Conservation (phyloP, 2,797 vertebrate species). For the Anguilla megastoma region DNA sequence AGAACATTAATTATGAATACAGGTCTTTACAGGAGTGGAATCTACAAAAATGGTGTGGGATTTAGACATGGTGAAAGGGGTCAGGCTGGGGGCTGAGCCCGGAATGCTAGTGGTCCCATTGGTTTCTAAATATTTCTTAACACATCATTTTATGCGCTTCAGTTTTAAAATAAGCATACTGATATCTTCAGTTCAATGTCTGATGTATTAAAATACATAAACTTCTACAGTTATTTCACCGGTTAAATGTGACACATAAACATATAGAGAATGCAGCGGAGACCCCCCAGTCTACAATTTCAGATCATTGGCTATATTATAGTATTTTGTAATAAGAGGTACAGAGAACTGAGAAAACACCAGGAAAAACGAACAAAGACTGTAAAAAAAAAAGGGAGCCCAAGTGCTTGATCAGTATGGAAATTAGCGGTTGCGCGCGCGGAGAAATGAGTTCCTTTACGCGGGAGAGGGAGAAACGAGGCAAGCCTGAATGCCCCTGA, state of each 20-base stretch:
- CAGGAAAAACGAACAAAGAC: neutral
- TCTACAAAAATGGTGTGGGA: too few relatives aligned
- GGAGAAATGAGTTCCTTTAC: neutral
- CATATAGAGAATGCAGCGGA: neutral
- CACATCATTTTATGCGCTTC: too few relatives aligned
- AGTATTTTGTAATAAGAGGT: neutral
- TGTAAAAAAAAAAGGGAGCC: neutral
- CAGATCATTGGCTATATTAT: neutral
- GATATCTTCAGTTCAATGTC: neutral
- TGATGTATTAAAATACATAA: conserved; percentile 4
- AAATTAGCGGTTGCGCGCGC: neutral
- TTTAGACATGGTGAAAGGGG: too few relatives aligned
- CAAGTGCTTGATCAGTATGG: neutral
- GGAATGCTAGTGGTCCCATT: too few relatives aligned
- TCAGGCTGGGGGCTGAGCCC: too few relatives aligned
- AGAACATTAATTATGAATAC: too few relatives aligned
- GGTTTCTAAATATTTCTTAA: too few relatives aligned
- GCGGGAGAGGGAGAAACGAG: neutral
- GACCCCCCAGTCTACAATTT: neutral
- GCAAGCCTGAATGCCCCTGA: neutral
- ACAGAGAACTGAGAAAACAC: neutral
- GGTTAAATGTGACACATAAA: neutral
- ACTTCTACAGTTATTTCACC: neutral
- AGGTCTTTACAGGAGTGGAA: too few relatives aligned
- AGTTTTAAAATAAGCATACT: too few relatives aligned